Evolutionary conservation across 2,888 invertebrate genomes (phyloP), one percentile per base, ranked within the genome.

Genomic region (Agonopterix arenella): DNA sequence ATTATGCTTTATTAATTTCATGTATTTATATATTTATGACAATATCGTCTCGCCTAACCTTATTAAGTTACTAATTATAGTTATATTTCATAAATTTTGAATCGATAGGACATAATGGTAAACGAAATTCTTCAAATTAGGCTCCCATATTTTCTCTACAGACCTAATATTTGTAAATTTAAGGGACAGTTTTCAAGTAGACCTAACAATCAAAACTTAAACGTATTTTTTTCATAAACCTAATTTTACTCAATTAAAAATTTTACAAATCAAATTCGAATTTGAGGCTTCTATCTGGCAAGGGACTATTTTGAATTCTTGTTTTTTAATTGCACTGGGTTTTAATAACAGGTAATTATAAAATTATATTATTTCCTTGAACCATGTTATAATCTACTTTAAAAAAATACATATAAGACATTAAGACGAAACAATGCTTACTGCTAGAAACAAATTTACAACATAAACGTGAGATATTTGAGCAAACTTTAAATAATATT

Each of bases 1-100:
- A 89, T 88, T 88, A 88, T 90, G 89, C 89, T 90, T 90, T 90
- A 90, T 90, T 90, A 89, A 89, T 89, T 89, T 89, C 86, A 89
- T 88, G 89, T 90, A 89, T 89, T 89, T 89, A 89, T 90, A 89
- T 90, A 90, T 90, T 89, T 89, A 90, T 89, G 90, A 90, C 89
- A 90, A 90, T 90, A 90, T 84, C 89, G 88, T 90, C 90, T 90
- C 90, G 83, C 83, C 90, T 90, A 90, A 88, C 81, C 85, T 85
- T 90, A 89, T 86, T 80, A 84, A 79, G 81, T 86, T 86, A 85
- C 88, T 88, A 86, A 85, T 86, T 86, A 86, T 82, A 85, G 83
- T 82, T 83, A 84, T 84, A 82, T 78, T 84, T 80, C 81, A 82
- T 89, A 84, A 89, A 85, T 84, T 84, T 86, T 81, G 86, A 89